A percentile compares a stretch with the other conserved stretches of the same genome.
Evolutionary conservation across 1,140 invertebrate species (phyloP).

Genomic region (Bombus difficillimus): DNA sequence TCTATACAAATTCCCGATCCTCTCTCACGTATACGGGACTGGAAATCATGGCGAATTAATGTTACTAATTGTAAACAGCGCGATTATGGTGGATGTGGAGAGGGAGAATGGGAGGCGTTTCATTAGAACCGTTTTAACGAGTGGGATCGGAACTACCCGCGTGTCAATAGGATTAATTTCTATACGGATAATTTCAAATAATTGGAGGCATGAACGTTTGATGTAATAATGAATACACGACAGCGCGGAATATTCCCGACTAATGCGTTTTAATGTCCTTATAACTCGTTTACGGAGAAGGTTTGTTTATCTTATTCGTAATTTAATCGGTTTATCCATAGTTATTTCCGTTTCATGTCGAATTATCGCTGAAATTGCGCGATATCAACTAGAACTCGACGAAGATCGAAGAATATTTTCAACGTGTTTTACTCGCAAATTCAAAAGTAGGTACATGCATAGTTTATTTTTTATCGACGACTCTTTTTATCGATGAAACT

Average conservation of each 20-base stretch:
- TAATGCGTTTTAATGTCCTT: conserved; percentile 42
- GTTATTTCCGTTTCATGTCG: background rate
- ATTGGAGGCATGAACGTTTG: conserved; percentile 56
- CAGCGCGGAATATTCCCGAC: conserved; percentile 14
- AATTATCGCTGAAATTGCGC: rapidly evolving
- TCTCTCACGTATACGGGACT: conserved; percentile 56
- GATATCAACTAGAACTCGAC: background rate
- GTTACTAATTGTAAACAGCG: conserved; percentile 71
- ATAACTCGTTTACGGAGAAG: background rate
- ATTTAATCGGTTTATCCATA: background rate
- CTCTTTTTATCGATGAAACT: conserved; percentile 28
- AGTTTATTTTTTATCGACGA: background rate
- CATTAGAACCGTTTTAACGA: conserved; percentile 62
- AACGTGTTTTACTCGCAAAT: background rate
- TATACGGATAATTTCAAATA: conserved; percentile 64
- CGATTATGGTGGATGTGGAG: conserved; percentile 59
- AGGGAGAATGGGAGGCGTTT: conserved; percentile 52
- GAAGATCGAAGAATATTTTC: background rate
- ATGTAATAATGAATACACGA: conserved; percentile 43
- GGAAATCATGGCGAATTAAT: conserved; percentile 69
- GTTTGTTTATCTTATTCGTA: background rate
- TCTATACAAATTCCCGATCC: conserved; percentile 62
- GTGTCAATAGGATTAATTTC: conserved; percentile 69
- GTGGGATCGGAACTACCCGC: conserved; percentile 59
- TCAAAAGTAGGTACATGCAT: background rate